phyloP scores from a whole-genome alignment of 2,888 invertebrate genomes.

The Xestia c-nigrum region DNA sequence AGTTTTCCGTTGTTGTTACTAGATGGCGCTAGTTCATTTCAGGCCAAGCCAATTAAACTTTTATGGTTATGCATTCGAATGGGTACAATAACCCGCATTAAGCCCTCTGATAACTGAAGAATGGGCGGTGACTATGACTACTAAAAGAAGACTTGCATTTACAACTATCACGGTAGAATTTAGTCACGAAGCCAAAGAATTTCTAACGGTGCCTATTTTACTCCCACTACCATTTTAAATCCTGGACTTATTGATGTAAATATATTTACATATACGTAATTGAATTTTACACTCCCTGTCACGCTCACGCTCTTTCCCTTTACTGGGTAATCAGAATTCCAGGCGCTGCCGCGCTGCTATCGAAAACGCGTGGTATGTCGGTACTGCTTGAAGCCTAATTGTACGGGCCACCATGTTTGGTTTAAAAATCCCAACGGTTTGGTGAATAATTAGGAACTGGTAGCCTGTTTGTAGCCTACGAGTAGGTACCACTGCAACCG shows the following conservation, averaged over 20 bases:
- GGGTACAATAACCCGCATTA: background rate
- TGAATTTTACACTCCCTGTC: conserved; percentile 45
- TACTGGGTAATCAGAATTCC: conserved; percentile 56
- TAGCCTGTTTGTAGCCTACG: conserved; percentile 18
- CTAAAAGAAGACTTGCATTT: background rate
- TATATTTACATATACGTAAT: conserved; percentile 39
- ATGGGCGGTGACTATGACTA: background rate
- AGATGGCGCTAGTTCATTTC: background rate
- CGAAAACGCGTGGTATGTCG: conserved; percentile 44
- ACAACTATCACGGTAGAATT: background rate
- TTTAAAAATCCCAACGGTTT: conserved; percentile 45
- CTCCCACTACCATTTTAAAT: background rate
- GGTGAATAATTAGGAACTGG: conserved; percentile 40
- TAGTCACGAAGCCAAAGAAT: conserved; percentile 10
- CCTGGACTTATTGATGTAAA: conserved; percentile 16
- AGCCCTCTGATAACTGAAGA: background rate
- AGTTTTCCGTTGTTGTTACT: background rate
- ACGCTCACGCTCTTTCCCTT: conserved; percentile 52
- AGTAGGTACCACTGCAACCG: conserved; percentile 30
- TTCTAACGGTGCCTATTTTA: conserved; percentile 11
- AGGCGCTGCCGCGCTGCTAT: conserved; percentile 33
- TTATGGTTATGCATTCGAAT: background rate
- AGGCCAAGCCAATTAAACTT: background rate
- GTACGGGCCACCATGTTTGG: conserved; percentile 24
- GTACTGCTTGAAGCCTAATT: conserved; percentile 46